Evolutionary conservation across 1,140 invertebrate species (phyloP).

Genomic region (Zaprionus inermis): DNA sequence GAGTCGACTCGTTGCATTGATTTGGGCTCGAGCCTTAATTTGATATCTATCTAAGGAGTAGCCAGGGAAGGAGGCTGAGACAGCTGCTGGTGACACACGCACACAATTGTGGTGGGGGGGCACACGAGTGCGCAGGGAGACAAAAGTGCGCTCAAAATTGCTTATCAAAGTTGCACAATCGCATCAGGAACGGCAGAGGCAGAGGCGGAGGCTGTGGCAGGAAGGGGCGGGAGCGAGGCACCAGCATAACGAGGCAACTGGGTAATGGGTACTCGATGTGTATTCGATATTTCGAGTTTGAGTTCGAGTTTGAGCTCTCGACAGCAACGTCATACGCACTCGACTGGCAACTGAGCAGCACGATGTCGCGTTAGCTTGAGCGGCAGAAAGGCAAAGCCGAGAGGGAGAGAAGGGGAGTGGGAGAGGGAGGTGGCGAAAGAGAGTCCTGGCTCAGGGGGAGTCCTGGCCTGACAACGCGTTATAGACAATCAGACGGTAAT

Average conservation of each 20-base stretch:
- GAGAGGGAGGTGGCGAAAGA: neutral
- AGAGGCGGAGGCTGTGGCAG: conserved; percentile 10
- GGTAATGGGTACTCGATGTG: conserved; percentile 32
- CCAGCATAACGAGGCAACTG: conserved; percentile 57
- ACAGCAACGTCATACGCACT: conserved; percentile 50
- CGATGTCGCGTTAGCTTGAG: neutral
- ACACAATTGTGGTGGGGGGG: conserved; percentile 42
- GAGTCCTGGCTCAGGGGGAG: conserved; percentile 16
- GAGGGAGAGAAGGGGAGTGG: neutral
- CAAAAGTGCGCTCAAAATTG: conserved; percentile 65
- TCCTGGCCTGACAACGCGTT: conserved; percentile 47
- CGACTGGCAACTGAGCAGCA: conserved; percentile 28
- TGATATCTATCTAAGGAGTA: conserved; percentile 65
- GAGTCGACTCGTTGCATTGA: conserved; percentile 58
- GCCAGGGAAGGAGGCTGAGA: conserved; percentile 11
- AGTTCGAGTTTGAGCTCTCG: conserved; percentile 34
- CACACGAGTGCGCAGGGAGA: neutral
- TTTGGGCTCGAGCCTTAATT: conserved; percentile 66
- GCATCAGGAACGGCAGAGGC: conserved; percentile 19
- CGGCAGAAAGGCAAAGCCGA: neutral
- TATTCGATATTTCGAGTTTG: conserved; percentile 27
- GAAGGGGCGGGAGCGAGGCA: conserved; percentile 36
- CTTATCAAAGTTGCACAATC: conserved; percentile 79
- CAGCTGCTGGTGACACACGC: conserved; percentile 70
- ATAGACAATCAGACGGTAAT: conserved; percentile 73